These are phyloP conservation scores for Scaptomyza flava DNA, from an alignment of 2,888 invertebrate species.

Conservation along the genomic window DNA sequence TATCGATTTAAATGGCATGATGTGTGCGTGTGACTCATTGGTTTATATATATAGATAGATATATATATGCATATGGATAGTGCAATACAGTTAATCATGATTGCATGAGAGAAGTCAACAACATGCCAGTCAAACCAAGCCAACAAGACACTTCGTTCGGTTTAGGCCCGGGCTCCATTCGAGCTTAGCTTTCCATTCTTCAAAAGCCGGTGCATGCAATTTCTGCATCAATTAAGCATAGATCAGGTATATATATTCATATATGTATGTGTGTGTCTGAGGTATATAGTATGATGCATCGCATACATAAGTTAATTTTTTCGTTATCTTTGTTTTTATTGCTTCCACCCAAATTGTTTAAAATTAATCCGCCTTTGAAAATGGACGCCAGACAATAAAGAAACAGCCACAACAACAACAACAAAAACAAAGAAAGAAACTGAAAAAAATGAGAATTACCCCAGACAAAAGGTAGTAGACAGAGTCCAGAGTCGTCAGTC, in stretches of 20 bases:
- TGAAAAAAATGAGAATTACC: constrained; percentile 32
- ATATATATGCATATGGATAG: constrained; percentile 24
- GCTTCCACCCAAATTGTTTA: constrained; percentile 68
- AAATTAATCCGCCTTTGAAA: constrained; percentile 66
- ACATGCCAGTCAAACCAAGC: constrained; percentile 52
- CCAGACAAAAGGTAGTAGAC: constrained; percentile 25
- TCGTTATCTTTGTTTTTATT: constrained; percentile 59
- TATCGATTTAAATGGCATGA: constrained; percentile 51
- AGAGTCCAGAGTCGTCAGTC: constrained; percentile 9
- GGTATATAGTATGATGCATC: constrained; percentile 26
- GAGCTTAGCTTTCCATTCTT: constrained; percentile 66
- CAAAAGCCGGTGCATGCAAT: constrained; percentile 63
- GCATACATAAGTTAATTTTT: constrained; percentile 77
- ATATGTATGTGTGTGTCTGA: constrained; percentile 8
- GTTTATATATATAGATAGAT: constrained; percentile 11
- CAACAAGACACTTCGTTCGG: constrained; percentile 13
- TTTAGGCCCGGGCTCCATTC: constrained; percentile 27
- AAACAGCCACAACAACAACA: constrained; percentile 33
- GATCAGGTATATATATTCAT: constrained; percentile 43
- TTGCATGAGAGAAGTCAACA: constrained; percentile 70
- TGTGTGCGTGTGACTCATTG: constrained; percentile 62
- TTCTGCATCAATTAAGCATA: constrained; percentile 76
- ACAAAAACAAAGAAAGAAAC: constrained; percentile 28
- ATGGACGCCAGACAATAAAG: constrained; percentile 57
- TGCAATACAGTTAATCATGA: constrained; percentile 70